Conservation (phyloP, 2,113 vertebrate species). For the Natator depressus region DNA sequence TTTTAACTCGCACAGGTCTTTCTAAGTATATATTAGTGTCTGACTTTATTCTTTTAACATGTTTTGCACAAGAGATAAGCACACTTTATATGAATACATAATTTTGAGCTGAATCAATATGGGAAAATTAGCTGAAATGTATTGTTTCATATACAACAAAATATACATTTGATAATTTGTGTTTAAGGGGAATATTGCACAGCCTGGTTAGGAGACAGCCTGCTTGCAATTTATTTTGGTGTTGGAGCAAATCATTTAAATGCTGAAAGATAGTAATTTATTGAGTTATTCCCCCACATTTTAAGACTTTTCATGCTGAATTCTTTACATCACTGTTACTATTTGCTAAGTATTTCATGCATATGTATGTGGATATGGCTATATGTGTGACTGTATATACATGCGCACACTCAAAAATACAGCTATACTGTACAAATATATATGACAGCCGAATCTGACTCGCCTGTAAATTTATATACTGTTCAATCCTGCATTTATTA, state of each 20-base stretch:
- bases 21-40: not conserved
- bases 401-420: not conserved
- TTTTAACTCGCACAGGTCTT: not conserved
- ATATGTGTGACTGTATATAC: not conserved
- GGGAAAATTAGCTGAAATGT: not conserved
- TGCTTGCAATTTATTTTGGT: not conserved
- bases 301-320: not conserved
- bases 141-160: not conserved
- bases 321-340: not conserved
- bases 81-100: not conserved
- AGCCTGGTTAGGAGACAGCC: not conserved
- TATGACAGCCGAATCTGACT: not conserved
- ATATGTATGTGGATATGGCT: not conserved
- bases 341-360: not conserved
- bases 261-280: not conserved
- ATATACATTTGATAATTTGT: not conserved
- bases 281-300: not conserved
- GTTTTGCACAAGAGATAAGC: not conserved
- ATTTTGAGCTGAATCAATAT: not conserved
- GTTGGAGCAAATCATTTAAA: not conserved
- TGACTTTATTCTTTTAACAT: not conserved
- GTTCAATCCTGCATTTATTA: accelerated
- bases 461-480: not conserved
- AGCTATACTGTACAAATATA: not conserved
- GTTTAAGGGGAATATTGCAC: not conserved